Conservation (phyloP, 2,888 invertebrate species). For the Malthinus seriepunctatus region DNA sequence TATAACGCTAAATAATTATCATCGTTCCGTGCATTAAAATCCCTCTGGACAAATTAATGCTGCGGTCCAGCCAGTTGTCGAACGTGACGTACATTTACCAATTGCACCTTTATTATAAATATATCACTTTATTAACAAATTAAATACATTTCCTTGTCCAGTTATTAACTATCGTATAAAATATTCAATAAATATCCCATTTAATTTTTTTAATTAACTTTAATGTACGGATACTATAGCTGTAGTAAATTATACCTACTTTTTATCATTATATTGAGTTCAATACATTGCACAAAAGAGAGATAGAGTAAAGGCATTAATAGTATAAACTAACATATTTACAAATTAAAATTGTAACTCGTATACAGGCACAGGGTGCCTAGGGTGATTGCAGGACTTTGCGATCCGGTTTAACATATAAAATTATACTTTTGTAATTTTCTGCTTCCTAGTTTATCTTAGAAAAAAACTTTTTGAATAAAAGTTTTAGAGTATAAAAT, state of each 20-base stretch:
- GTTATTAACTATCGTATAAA: neutral
- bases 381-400: no score
- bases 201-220: neutral
- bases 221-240: neutral
- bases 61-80: conserved; percentile 49
- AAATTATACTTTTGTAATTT: no score
- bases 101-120: conserved; percentile 45
- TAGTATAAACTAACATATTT: no score
- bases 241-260: neutral
- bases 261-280: neutral
- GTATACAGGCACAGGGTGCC: no score
- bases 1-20: conserved; percentile 54
- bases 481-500: no score
- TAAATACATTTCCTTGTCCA: conserved; percentile 11
- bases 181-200: neutral
- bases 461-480: no score
- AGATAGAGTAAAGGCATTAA: no score
- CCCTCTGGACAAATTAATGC: conserved; percentile 51
- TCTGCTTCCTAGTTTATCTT: no score
- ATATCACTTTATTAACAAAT: conserved; percentile 33
- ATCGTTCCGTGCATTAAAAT: conserved; percentile 48
- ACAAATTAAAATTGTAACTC: no score
- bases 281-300: no score
- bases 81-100: conserved; percentile 52
- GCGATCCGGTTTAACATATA: no score